phyloP scores from a whole-genome alignment of 2,888 invertebrate species.

The Dryocosmus kuriphilus region DNA sequence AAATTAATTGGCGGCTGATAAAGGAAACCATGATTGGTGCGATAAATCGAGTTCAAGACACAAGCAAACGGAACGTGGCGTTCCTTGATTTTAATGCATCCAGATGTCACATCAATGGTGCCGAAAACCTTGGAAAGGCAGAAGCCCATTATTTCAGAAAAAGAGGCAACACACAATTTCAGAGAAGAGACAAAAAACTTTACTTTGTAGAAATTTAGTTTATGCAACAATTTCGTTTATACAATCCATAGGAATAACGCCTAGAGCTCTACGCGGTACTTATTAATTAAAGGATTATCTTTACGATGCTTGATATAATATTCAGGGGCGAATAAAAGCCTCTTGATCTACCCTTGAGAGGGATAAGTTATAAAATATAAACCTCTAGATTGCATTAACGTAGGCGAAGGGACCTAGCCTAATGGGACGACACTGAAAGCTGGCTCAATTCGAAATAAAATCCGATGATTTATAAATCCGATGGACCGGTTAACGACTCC shows the following conservation, averaged over 20 bases:
- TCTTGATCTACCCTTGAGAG: slow-evolving; percentile 26
- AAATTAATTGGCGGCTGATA: slow-evolving; percentile 42
- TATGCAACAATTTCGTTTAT: background rate
- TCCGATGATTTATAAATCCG: slow-evolving; percentile 70
- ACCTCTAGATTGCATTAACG: slow-evolving; percentile 41
- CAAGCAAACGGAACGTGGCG: slow-evolving; percentile 35
- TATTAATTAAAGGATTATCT: slow-evolving; percentile 15
- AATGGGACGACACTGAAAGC: slow-evolving; percentile 63
- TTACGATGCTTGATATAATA: slow-evolving; percentile 25
- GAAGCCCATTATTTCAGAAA: slow-evolving; percentile 21
- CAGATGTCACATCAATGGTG: slow-evolving; percentile 40
- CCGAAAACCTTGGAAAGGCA: slow-evolving; percentile 31
- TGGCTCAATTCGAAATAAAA: slow-evolving; percentile 70
- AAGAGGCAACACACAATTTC: slow-evolving; percentile 3
- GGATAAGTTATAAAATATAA: slow-evolving; percentile 37
- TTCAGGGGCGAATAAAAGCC: slow-evolving; percentile 17
- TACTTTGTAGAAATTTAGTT: background rate
- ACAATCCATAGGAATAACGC: too few species aligned
- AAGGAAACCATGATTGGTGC: slow-evolving; percentile 41
- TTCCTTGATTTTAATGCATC: slow-evolving; percentile 41
- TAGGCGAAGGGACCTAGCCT: slow-evolving; percentile 48
- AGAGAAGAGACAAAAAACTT: background rate
- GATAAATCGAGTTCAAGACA: slow-evolving; percentile 40
- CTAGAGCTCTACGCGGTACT: too few species aligned
- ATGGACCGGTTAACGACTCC: slow-evolving; percentile 49